Conservation (phyloP, 2,797 vertebrate species). For the Mionectes olivaceus region DNA sequence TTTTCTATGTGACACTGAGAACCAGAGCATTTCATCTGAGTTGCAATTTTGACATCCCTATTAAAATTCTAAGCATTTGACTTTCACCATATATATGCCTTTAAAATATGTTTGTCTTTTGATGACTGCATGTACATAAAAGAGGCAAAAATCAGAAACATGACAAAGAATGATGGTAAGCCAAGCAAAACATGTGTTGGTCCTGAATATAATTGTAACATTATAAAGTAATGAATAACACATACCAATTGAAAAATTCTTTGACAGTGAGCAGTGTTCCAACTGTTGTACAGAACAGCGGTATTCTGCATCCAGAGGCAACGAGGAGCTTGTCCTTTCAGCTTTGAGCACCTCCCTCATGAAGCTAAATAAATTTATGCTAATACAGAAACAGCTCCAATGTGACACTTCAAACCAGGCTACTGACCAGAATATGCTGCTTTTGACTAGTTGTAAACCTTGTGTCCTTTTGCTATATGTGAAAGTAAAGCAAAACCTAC, state of each 20-base stretch:
- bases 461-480: background rate
- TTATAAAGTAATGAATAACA: slow-evolving; percentile 17
- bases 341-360: background rate
- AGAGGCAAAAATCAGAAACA: slow-evolving; percentile 43
- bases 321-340: background rate
- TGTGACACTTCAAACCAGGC: background rate
- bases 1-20: background rate
- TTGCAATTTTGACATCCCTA: background rate
- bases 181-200: slow-evolving; percentile 49
- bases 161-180: slow-evolving; percentile 11
- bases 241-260: slow-evolving; percentile 23
- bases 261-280: background rate
- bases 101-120: slow-evolving; percentile 17
- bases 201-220: slow-evolving; percentile 3
- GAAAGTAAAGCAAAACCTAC: background rate
- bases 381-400: background rate
- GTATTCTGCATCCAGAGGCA: background rate
- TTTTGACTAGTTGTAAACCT: background rate
- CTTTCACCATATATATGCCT: background rate
- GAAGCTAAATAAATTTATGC: background rate
- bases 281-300: background rate
- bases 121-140: background rate
- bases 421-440: background rate
- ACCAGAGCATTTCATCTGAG: background rate
- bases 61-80: slow-evolving; percentile 13